phyloP scores from a whole-genome alignment of 2,113 vertebrate species.

The Upupa epops region DNA sequence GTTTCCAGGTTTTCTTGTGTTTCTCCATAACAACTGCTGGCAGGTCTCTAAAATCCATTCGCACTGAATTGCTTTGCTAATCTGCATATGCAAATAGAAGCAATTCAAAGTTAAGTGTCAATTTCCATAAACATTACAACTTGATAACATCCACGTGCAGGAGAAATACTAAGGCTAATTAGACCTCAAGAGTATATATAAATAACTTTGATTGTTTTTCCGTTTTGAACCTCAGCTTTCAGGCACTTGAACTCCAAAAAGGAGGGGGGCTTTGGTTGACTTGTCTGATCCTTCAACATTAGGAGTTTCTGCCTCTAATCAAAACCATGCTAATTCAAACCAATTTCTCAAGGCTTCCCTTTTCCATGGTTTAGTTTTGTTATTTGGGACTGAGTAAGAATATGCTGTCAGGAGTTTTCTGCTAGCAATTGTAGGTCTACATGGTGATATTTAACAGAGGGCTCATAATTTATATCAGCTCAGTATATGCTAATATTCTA shows the following conservation, averaged over 20 bases:
- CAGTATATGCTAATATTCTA: not conserved
- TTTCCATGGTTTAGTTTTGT: not conserved
- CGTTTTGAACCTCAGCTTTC: constrained; percentile 42
- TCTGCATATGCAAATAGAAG: constrained; percentile 64
- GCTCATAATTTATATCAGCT: not conserved
- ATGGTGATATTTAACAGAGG: not conserved
- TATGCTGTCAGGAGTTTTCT: not conserved
- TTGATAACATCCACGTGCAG: constrained; percentile 17
- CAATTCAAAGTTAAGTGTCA: constrained; percentile 67
- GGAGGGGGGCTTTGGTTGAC: not conserved
- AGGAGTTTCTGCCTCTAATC: not conserved
- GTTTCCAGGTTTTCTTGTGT: not conserved
- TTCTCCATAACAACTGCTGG: constrained; percentile 17
- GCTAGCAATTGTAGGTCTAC: not conserved
- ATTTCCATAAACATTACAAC: constrained; percentile 66
- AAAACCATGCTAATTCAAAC: constrained; percentile 5
- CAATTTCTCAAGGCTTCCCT: not conserved
- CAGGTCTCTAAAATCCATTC: constrained; percentile 32
- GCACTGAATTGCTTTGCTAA: constrained; percentile 16
- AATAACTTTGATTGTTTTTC: constrained; percentile 51
- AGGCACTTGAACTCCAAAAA: constrained; percentile 5
- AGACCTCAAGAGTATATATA: constrained; percentile 58
- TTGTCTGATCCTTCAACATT: not conserved
- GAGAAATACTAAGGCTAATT: constrained; percentile 58
- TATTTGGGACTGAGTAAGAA: not conserved